Base-by-base conservation (phyloP, 2,888 invertebrate genomes). In the Megaustenia siamemsis region DNA sequence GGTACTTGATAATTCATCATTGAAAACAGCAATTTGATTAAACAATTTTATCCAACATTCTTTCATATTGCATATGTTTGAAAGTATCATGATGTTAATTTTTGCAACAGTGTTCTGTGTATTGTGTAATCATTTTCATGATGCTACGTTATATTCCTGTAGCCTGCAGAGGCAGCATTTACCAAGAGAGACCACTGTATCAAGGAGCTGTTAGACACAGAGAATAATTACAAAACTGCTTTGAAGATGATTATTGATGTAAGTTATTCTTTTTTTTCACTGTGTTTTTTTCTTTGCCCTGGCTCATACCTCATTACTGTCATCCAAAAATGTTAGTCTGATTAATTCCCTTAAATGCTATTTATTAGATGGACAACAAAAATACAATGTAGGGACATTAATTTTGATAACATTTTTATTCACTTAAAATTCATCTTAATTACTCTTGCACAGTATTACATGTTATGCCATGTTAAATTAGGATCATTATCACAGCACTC, bases 151-250 rank as follows among this genome's bases (percentile, higher is more conserved):
- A 3, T 73, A 40, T 60, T 24, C 77, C 56, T n/a, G 35, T 77
- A 73, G 79, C 88, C 76, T 89, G 24, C 78, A 28, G 83, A 89
- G 45, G 86, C 87, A 69, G 91, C 90, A 35, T 85, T 86, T 35
- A 98, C 98, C 94, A 98, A 98, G 94, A 95, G 98, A 86, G 98
- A 99, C 94, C 98, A 97, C 85, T 95, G 95, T 88, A 93, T 95
- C 35, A 94, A 94, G 88, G 99, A 99, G 94, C 95, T 99, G 83
- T 96, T 99, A 63, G 99, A 99, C 94, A 99, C 99, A 0, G 99
- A 99, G 94, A 96, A 96, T 91, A 99, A 99, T 94, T 99, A 99
- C 93, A 96, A 98, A 77, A 97, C 98, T 92, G 99, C 98, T 21
- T 95, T 99, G 81, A 96, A 96, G 92, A 98, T 97, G 94, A 90